Evolutionary conservation across 2,888 invertebrate genomes (phyloP), one percentile per base, ranked within the genome.

Genomic region (Acleris laterana): DNA sequence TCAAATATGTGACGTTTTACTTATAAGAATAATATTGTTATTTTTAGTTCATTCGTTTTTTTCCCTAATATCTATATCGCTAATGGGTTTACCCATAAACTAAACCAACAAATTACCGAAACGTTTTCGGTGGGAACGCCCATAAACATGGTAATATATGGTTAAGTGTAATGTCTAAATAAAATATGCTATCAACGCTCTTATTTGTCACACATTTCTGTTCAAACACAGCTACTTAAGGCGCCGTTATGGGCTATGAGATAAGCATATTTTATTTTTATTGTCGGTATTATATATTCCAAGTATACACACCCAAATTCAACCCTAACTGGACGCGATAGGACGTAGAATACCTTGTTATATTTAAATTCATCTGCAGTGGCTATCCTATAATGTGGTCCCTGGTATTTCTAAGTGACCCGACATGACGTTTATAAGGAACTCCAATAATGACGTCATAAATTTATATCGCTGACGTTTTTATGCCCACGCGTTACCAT

Each of bases 251-350:
- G 72, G 75, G 74, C 73, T 72, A 74, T 74, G 74, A 74, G 80
- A 82, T 83, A 82, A 82, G 79, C 81, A 80, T 84, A 84, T 84
- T 82, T 85, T 82, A 84, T 80, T 82, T 85, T 84, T 82, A 83
- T 83, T 77, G 78, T 77, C 76, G 68, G 71, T 74, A 73, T 53
- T 58, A 51, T 56, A 66, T 32, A 52, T 51, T 46, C 46, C 16
- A 22, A 5, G n/a, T 13, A 48, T 20, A 20, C 3, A 44, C 7
- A 28, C 13, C 13, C 42, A 57, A 9, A 52, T 13, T 48, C 19
- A 25, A 38, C 55, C 56, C 20, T 46, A 48, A 38, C 38, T 5
- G 2, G 16, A 52, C 2, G 19, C 3, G 9, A 0, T 50, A 62
- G 44, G 46, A 28, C 22, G 6, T 1, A 50, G 49, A 22, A 22